A percentile compares a stretch with the other conserved stretches of the same genome.
Conservation (phyloP, 2,888 invertebrate genomes). For the Girardia tigrina region DNA sequence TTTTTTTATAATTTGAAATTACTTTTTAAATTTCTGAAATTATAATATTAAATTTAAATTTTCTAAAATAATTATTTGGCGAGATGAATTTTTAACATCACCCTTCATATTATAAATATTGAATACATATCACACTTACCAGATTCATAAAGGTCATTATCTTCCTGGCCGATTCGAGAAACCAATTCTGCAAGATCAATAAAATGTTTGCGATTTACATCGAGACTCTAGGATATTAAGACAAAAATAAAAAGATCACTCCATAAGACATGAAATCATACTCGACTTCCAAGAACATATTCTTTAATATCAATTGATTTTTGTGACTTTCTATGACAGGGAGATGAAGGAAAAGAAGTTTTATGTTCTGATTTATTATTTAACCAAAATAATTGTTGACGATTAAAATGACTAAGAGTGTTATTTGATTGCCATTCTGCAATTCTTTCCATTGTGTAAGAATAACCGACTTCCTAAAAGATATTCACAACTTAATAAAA, state of each 20-base stretch:
- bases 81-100: too few relatives aligned
- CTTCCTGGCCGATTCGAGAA: conserved; percentile 44
- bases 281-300: conserved; percentile 1
- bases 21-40: too few relatives aligned
- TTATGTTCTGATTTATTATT: not conserved
- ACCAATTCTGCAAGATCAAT: conserved; percentile 50
- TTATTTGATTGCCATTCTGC: conserved; percentile 32
- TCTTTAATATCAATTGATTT: not conserved
- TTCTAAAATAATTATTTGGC: too few relatives aligned
- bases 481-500: conserved; percentile 30
- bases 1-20: too few relatives aligned
- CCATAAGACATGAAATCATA: not conserved
- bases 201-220: conserved; percentile 39
- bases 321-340: not conserved
- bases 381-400: not conserved
- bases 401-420: conserved; percentile 26
- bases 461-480: conserved; percentile 48
- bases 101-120: too few relatives aligned
- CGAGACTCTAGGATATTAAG: conserved; percentile 38
- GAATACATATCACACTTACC: too few relatives aligned
- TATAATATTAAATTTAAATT: too few relatives aligned
- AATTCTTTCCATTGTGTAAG: conserved; percentile 41
- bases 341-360: not conserved
- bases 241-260: conserved; percentile 18
- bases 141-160: conserved; percentile 27